A percentile compares a stretch with the other conserved stretches of the same genome.
Conservation (phyloP, 1,140 invertebrate species). For the Tigriopus japonicus region DNA sequence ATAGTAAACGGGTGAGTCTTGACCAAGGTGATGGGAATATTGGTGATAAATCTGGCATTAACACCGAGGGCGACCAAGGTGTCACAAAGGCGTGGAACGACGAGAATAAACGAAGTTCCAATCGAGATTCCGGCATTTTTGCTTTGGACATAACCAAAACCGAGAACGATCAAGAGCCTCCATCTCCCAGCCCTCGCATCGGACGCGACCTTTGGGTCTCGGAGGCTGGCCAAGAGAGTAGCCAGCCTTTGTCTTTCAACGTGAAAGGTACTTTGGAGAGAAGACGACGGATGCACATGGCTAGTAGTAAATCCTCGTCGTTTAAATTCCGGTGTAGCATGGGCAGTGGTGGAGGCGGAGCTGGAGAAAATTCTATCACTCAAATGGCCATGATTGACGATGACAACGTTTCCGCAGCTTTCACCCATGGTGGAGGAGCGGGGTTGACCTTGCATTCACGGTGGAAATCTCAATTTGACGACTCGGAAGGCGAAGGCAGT, state of each 20-base stretch:
- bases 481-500: slow-evolving; percentile 55
- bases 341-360: not conserved
- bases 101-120: not conserved
- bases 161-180: not conserved
- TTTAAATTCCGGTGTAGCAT: not conserved
- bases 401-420: slow-evolving; percentile 75
- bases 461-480: slow-evolving; percentile 86
- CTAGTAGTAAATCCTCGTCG: not conserved
- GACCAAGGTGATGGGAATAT: slow-evolving; percentile 8
- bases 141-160: not conserved
- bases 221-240: not conserved
- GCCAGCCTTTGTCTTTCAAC: not conserved
- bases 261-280: not conserved
- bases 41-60: not conserved
- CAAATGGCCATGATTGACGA: slow-evolving; percentile 84
- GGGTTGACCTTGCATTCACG: slow-evolving; percentile 29
- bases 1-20: slow-evolving; percentile 16
- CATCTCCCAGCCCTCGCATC: not conserved
- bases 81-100: not conserved
- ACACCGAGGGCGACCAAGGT: not conserved
- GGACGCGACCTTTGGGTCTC: not conserved
- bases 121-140: not conserved
- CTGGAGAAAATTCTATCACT: slow-evolving; percentile 43
- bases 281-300: not conserved
- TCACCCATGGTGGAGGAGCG: slow-evolving; percentile 35